A percentile compares a stretch with the other conserved stretches of the same genome.
These are phyloP conservation scores for Marasmarcha lunaedactyla DNA, from an alignment of 2,888 invertebrate genomes.

Conservation along the genomic window DNA sequence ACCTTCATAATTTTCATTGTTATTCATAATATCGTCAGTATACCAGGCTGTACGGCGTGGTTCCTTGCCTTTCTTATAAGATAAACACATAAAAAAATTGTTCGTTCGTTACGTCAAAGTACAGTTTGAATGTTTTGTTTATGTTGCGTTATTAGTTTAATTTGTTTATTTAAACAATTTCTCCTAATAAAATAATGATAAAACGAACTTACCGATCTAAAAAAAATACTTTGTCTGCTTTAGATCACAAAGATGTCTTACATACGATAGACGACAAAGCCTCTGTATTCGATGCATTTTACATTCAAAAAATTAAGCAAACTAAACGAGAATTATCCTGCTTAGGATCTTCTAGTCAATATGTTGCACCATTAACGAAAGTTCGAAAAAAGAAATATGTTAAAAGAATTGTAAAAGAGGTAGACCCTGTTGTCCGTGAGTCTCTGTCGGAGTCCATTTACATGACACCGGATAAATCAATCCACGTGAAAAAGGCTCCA, in stretches of 20 bases:
- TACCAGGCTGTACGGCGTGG: too few relatives aligned
- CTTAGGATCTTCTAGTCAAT: conserved; percentile 29
- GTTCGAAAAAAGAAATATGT: conserved; percentile 54
- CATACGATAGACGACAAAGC: conserved; percentile 39
- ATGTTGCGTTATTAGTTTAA: too few relatives aligned
- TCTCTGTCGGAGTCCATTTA: conserved; percentile 29
- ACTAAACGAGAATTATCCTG: conserved; percentile 48
- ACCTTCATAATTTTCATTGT: too few relatives aligned
- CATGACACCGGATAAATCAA: conserved; percentile 55
- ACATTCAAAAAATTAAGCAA: conserved; percentile 57
- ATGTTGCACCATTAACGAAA: conserved; percentile 30
- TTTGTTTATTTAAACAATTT: too few relatives aligned
- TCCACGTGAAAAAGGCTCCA: conserved; percentile 44
- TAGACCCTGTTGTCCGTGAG: conserved; percentile 22
- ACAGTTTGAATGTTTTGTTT: too few relatives aligned
- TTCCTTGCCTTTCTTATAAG: too few relatives aligned
- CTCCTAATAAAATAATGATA: conserved; percentile 23
- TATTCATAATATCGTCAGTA: too few relatives aligned
- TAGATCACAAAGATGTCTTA: conserved; percentile 42
- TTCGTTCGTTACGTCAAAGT: too few relatives aligned
- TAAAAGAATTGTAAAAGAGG: conserved; percentile 42
- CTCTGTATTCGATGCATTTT: conserved; percentile 53
- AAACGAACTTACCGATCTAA: conserved; percentile 49
- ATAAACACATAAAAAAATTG: too few relatives aligned
- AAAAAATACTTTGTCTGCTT: conserved; percentile 32